These are phyloP conservation scores for Megalops cyprinoides DNA, from an alignment of 2,797 vertebrate species.

Conservation along the genomic window DNA sequence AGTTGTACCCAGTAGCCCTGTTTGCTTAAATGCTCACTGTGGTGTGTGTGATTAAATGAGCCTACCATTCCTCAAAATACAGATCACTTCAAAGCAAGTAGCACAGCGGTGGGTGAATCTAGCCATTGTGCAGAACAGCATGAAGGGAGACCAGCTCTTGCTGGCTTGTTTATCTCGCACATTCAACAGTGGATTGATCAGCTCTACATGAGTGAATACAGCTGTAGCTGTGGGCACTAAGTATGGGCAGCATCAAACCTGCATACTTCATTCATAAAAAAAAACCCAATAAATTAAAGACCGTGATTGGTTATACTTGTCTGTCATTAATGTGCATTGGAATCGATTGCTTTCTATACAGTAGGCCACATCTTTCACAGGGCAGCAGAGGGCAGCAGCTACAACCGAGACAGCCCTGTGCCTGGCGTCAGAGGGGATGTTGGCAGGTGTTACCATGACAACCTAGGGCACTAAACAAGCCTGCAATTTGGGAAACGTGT, in stretches of 20 bases:
- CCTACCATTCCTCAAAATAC: background rate
- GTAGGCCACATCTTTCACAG: background rate
- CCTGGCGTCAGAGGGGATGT: background rate
- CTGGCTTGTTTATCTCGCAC: background rate
- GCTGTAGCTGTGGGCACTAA: background rate
- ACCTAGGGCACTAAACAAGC: background rate
- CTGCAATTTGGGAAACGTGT: background rate
- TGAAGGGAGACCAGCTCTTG: background rate
- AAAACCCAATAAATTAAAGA: background rate
- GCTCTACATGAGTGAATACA: background rate
- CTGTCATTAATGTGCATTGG: no score
- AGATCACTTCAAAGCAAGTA: background rate
- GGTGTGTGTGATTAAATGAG: background rate
- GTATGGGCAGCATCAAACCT: background rate
- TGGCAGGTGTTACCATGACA: slow-evolving; percentile 3
- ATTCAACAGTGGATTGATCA: background rate
- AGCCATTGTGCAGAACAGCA: background rate
- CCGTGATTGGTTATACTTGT: no score
- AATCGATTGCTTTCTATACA: background rate
- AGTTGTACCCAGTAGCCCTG: background rate
- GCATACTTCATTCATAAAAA: background rate
- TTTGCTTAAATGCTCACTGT: background rate
- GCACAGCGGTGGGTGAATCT: background rate
- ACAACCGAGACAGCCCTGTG: background rate
- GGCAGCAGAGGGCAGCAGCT: slow-evolving; percentile 12